Conservation (phyloP, 2,797 vertebrate species). For the Aulostomus chinensis region DNA sequence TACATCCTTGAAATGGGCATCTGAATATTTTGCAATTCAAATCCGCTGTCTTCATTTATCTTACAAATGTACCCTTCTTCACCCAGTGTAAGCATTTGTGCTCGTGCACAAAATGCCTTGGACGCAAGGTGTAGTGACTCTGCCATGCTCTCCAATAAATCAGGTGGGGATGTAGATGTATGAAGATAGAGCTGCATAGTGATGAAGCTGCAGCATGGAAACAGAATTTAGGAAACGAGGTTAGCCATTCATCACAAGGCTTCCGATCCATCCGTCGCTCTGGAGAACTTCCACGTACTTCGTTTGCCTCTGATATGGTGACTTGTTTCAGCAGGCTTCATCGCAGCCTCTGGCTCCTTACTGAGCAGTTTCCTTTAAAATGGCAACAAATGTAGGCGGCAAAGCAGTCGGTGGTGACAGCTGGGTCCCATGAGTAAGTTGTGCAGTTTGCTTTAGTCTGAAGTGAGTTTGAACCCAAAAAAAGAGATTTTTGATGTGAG, state of each 20-base stretch:
- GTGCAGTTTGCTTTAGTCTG: too few relatives aligned
- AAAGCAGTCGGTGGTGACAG: slow-evolving; percentile 18
- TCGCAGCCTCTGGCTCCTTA: slow-evolving; percentile 20
- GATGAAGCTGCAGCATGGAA: slow-evolving; percentile 51
- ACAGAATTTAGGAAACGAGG: slow-evolving; percentile 51
- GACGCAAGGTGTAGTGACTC: slow-evolving; percentile 32
- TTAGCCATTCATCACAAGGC: slow-evolving; percentile 49
- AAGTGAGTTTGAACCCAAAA: too few relatives aligned
- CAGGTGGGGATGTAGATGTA: slow-evolving; percentile 41
- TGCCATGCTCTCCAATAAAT: slow-evolving; percentile 40
- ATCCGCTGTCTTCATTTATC: slow-evolving; percentile 24
- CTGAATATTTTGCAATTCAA: slow-evolving; percentile 40
- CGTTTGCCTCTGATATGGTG: slow-evolving; percentile 10
- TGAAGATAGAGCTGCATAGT: slow-evolving; percentile 55
- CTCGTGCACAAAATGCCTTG: slow-evolving; percentile 1
- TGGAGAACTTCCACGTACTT: slow-evolving; percentile 23
- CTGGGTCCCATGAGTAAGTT: too few relatives aligned
- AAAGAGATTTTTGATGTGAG: too few relatives aligned
- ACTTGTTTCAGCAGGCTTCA: slow-evolving; percentile 10
- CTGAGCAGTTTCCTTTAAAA: slow-evolving; percentile 15
- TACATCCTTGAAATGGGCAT: slow-evolving; percentile 22
- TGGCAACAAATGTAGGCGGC: slow-evolving; percentile 9
- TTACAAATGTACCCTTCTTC: slow-evolving; percentile 4
- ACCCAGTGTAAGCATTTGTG: slow-evolving; percentile 28
- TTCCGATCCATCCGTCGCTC: slow-evolving; percentile 3